Evolutionary conservation across 2,113 vertebrate species (phyloP).

Genomic region (Rostratula benghalensis): DNA sequence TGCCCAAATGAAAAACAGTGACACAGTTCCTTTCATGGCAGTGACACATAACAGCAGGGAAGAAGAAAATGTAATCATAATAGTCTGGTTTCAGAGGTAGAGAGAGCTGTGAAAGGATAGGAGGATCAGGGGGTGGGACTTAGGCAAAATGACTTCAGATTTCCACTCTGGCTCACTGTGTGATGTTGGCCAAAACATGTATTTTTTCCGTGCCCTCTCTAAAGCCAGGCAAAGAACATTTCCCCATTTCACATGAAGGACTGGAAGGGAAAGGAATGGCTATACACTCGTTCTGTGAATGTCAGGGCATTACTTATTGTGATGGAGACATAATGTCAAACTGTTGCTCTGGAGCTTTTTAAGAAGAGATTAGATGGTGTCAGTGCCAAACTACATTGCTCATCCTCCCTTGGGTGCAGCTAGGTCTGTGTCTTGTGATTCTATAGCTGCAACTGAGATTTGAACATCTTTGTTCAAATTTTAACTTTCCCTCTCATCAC

Average conservation of each 20-base stretch:
- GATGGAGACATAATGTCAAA: background rate
- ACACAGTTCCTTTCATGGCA: background rate
- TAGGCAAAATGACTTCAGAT: background rate
- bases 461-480: background rate
- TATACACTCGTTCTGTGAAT: background rate
- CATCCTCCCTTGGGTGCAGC: background rate
- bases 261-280: background rate
- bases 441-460: background rate
- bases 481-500: background rate
- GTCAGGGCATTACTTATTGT: conserved; percentile 33
- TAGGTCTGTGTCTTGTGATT: background rate
- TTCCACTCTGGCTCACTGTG: background rate
- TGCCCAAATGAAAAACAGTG: background rate
- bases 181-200: background rate
- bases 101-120: background rate
- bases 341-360: background rate
- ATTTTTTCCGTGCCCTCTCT: background rate
- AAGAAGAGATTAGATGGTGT: conserved; percentile 15
- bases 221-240: background rate
- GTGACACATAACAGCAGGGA: background rate
- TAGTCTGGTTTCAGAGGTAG: background rate
- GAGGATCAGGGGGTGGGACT: background rate
- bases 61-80: background rate
- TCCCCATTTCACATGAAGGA: background rate
- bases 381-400: background rate